phyloP scores from a whole-genome alignment of 2,113 vertebrate species.

The Coturnix japonica region DNA sequence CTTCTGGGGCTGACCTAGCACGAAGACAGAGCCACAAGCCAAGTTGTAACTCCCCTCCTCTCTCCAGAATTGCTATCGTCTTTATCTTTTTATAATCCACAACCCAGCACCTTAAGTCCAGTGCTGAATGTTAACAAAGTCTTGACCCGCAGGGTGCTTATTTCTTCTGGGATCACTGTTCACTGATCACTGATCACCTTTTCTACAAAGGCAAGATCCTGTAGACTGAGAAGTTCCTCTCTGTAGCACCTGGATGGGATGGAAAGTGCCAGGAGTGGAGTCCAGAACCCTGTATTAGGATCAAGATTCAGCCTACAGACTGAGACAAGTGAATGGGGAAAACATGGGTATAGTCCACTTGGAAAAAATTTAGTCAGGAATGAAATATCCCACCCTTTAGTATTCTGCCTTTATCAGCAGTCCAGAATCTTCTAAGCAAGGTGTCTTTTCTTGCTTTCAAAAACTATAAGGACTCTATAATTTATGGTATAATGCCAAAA shows the following conservation, averaged over 20 bases:
- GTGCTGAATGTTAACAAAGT: constrained; percentile 14
- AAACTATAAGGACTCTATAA: background rate
- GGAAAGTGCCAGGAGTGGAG: background rate
- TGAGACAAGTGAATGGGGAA: background rate
- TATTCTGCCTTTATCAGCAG: background rate
- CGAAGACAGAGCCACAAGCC: constrained; percentile 29
- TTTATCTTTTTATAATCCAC: background rate
- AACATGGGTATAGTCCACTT: background rate
- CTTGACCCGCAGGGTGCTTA: constrained; percentile 29
- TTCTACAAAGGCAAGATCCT: background rate
- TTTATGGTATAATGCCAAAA: background rate
- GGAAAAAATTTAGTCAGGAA: background rate
- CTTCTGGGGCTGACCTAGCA: constrained; percentile 56
- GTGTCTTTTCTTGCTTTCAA: background rate
- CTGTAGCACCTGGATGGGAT: background rate
- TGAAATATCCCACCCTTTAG: background rate
- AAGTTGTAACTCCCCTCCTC: constrained; percentile 13
- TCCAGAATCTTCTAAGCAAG: background rate
- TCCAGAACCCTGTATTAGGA: background rate
- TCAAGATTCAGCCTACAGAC: background rate
- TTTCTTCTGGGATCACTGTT: background rate
- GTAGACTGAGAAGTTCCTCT: constrained; percentile 18
- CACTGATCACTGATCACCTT: too few relatives aligned
- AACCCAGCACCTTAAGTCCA: background rate
- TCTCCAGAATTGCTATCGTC: constrained; percentile 30